Evolutionary conservation across 2,797 vertebrate species (phyloP).

Genomic region (Parotocinclus haroldoi): DNA sequence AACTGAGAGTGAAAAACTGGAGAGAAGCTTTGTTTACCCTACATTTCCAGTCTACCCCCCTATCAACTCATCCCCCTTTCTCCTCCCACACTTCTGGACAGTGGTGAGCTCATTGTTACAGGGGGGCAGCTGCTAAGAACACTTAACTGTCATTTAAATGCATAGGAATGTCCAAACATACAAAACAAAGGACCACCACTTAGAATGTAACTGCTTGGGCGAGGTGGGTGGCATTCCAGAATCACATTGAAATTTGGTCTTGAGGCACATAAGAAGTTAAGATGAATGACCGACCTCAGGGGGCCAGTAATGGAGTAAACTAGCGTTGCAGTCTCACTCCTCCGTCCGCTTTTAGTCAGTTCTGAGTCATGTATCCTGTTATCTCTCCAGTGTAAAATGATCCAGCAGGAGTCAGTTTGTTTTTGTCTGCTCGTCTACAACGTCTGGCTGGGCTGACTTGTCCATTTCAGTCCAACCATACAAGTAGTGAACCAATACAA

Average conservation of each 20-base stretch:
- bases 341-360: slow-evolving; percentile 5
- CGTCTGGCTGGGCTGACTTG: slow-evolving; percentile 4
- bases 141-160: slow-evolving; percentile 49
- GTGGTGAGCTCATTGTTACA: slow-evolving; percentile 40
- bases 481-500: neutral
- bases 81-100: slow-evolving; percentile 43
- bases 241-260: slow-evolving; percentile 12
- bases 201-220: slow-evolving; percentile 53
- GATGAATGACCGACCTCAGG: slow-evolving; percentile 21
- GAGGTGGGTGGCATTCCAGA: slow-evolving; percentile 51
- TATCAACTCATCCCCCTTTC: slow-evolving; percentile 27
- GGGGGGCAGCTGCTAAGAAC: slow-evolving; percentile 40
- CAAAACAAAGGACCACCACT: slow-evolving; percentile 48
- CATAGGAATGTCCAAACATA: slow-evolving; percentile 42
- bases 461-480: slow-evolving; percentile 4
- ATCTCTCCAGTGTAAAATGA: slow-evolving; percentile 9
- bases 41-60: slow-evolving; percentile 36
- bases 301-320: slow-evolving; percentile 29
- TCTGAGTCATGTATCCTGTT: slow-evolving; percentile 4
- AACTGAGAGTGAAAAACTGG: slow-evolving; percentile 14
- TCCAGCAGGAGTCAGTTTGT: slow-evolving; percentile 3
- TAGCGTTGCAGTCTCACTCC: slow-evolving; percentile 17
- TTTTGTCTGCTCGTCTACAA: slow-evolving; percentile 15
- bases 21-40: slow-evolving; percentile 43
- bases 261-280: slow-evolving; percentile 20